These are phyloP conservation scores for Hippocampus mohnikei DNA, from an alignment of 2,113 vertebrate genomes.

Conservation along the genomic window DNA sequence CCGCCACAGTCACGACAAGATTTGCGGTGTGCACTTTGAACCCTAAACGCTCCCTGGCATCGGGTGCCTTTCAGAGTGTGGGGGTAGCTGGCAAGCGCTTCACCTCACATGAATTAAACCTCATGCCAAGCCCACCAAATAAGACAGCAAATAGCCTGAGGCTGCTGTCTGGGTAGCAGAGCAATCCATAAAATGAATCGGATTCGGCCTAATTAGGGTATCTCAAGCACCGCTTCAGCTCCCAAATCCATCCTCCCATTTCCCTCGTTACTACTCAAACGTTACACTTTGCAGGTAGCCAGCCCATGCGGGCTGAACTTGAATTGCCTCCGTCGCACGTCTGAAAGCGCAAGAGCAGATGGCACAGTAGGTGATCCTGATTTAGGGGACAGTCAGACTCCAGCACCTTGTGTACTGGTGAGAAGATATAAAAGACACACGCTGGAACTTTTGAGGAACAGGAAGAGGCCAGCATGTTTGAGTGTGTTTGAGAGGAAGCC, in stretches of 20 bases:
- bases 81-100: constrained; percentile 54
- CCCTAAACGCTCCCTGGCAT: constrained; percentile 63
- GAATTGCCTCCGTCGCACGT: constrained; percentile 35
- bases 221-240: constrained; percentile 42
- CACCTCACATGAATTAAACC: constrained; percentile 41
- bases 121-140: constrained; percentile 43
- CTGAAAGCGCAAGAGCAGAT: constrained; percentile 27
- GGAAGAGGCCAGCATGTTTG: constrained; percentile 69
- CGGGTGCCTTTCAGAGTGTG: constrained; percentile 56
- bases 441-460: constrained; percentile 73
- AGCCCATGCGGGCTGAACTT: constrained; percentile 31
- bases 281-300: constrained; percentile 33
- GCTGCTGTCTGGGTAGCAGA: constrained; percentile 55
- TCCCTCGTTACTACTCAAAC: constrained; percentile 30
- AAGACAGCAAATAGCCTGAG: constrained; percentile 64
- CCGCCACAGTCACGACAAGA: constrained; percentile 64
- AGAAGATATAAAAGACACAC: constrained; percentile 61
- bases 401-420: constrained; percentile 45
- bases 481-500: constrained; percentile 70
- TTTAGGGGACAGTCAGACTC: constrained; percentile 47
- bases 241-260: constrained; percentile 18
- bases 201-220: constrained; percentile 45
- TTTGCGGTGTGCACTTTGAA: constrained; percentile 64
- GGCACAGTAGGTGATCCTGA: constrained; percentile 40
- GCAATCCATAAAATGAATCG: constrained; percentile 52